A percentile compares a stretch with the other conserved stretches of the same genome.
Conservation (phyloP, 2,888 invertebrate species). For the Acrocyrtus sp. region DNA sequence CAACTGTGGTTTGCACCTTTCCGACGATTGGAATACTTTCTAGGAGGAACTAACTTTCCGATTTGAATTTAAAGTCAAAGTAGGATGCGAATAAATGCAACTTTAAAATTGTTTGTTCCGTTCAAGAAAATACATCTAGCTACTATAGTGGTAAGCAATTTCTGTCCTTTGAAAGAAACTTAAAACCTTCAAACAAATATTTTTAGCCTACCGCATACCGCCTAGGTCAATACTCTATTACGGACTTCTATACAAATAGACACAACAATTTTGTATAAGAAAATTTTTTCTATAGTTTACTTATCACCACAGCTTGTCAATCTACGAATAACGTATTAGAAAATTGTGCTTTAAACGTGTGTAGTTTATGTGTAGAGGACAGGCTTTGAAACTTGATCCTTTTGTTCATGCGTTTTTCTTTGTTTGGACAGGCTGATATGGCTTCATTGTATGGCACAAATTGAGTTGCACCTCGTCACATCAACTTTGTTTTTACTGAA, state of each 20-base stretch:
- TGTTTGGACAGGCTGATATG: conserved; percentile 63
- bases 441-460: conserved; percentile 63
- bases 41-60: too few species aligned
- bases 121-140: background rate
- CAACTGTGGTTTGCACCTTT: background rate
- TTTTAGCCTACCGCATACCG: too few species aligned
- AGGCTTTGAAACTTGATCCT: conserved; percentile 53
- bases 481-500: background rate
- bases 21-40: too few species aligned
- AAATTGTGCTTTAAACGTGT: conserved; percentile 7
- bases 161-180: too few species aligned
- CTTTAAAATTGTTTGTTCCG: too few species aligned
- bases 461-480: conserved; percentile 44
- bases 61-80: too few species aligned
- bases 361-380: conserved; percentile 29
- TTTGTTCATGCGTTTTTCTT: conserved; percentile 54
- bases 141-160: background rate
- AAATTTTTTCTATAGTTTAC: too few species aligned
- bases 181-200: too few species aligned
- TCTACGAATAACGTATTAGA: conserved; percentile 26
- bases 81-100: too few species aligned
- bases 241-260: too few species aligned
- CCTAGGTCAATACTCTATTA: too few species aligned
- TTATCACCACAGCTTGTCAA: conserved; percentile 38
- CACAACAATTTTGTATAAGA: too few species aligned